These are phyloP conservation scores for Chalcis sispes DNA, from an alignment of 2,888 invertebrate species.

Conservation along the genomic window DNA sequence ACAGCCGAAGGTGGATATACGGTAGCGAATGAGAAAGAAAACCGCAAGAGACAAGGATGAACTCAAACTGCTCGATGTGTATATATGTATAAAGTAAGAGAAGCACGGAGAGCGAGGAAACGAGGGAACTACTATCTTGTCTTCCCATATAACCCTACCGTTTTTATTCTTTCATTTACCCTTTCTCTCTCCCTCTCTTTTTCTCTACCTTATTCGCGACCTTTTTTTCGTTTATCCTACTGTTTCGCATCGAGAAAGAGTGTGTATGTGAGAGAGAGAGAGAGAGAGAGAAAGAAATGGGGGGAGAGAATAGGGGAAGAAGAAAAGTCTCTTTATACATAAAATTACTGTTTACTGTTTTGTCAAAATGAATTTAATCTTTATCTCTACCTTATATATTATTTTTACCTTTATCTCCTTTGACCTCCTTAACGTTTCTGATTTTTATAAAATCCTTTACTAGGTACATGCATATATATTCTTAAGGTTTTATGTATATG, in stretches of 20 bases:
- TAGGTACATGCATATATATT: too few relatives aligned
- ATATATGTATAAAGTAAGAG: constrained; percentile 13
- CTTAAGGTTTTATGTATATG: too few relatives aligned
- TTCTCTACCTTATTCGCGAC: constrained; percentile 6
- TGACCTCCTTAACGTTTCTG: background rate
- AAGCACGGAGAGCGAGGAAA: constrained; percentile 43
- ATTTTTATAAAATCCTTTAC: constrained; percentile 42
- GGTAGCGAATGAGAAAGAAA: too few relatives aligned
- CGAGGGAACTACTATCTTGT: constrained; percentile 48
- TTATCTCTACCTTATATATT: background rate
- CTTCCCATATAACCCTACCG: constrained; percentile 41
- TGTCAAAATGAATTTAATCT: constrained; percentile 44
- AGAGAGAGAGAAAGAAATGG: background rate
- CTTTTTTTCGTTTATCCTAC: constrained; percentile 25
- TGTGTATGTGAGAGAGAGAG: background rate
- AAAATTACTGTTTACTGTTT: constrained; percentile 52
- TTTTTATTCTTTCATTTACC: background rate
- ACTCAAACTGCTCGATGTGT: constrained; percentile 30
- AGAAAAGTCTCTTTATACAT: constrained; percentile 40
- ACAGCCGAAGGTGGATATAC: too few relatives aligned
- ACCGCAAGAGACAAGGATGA: constrained; percentile 47
- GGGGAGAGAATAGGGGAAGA: background rate
- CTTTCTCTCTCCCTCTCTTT: constrained; percentile 6
- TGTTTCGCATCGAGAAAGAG: constrained; percentile 11
- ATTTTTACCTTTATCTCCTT: background rate